phyloP scores from a whole-genome alignment of 2,797 vertebrate species.

The Paedocypris micromegethes region DNA sequence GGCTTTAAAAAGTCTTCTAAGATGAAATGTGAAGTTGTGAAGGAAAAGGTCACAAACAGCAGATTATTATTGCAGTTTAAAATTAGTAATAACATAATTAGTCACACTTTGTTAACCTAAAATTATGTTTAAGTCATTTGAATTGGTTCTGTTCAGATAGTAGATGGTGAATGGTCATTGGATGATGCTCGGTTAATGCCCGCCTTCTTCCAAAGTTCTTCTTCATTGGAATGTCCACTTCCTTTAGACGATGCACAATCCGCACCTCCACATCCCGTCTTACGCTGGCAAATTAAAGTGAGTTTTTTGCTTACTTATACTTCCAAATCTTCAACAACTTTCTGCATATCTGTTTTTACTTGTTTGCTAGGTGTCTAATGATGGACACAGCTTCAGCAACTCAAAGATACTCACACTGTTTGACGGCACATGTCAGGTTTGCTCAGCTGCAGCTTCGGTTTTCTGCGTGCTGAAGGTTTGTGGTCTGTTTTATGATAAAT shows the following conservation, averaged over 20 bases:
- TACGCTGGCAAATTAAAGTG: constrained; percentile 87
- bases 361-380: constrained; percentile 80
- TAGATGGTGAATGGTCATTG: constrained; percentile 68
- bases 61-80: background rate
- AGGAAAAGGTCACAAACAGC: constrained; percentile 74
- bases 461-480: constrained; percentile 77
- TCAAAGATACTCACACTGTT: constrained; percentile 77
- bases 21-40: constrained; percentile 84
- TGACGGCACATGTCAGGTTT: constrained; percentile 81
- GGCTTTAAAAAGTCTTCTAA: constrained; percentile 75
- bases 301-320: constrained; percentile 27
- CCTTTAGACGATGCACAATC: constrained; percentile 57
- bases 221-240: constrained; percentile 74
- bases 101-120: background rate
- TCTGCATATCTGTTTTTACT: constrained; percentile 16
- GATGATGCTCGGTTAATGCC: constrained; percentile 62
- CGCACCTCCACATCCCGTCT: constrained; percentile 60
- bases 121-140: background rate
- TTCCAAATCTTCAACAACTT: no score
- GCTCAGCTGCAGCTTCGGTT: constrained; percentile 63
- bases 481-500: background rate
- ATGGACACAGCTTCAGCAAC: constrained; percentile 85
- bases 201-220: constrained; percentile 69
- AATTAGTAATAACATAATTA: background rate
- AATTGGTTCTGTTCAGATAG: constrained; percentile 61